Percentiles rank a stretch among this genome's conserved stretches.
Conservation (phyloP, 2,888 invertebrate species). For the Gibbula magus region DNA sequence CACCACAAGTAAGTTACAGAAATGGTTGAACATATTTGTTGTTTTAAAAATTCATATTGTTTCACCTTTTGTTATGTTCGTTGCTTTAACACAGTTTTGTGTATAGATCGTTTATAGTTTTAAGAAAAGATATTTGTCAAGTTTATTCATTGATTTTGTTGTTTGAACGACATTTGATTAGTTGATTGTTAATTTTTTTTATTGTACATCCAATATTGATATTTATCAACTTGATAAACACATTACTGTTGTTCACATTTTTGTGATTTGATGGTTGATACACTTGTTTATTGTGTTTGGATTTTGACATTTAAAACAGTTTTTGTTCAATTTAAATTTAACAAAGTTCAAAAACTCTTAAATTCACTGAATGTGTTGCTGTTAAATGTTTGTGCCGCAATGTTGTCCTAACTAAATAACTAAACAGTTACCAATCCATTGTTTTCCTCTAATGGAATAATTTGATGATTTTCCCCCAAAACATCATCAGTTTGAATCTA, state of each 20-base stretch:
- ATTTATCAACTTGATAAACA: neutral
- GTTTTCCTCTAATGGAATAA: too few species aligned
- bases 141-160: neutral
- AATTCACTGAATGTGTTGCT: neutral
- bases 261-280: neutral
- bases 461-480: too few species aligned
- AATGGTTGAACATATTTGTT: neutral
- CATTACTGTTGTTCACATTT: neutral
- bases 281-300: neutral
- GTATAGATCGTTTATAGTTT: neutral
- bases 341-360: neutral
- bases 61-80: neutral
- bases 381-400: neutral
- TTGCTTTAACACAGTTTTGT: neutral
- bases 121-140: neutral
- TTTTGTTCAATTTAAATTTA: neutral
- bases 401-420: too few species aligned
- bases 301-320: neutral
- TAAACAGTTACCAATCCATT: too few species aligned
- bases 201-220: neutral
- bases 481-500: too few species aligned
- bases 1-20: slow-evolving; percentile 43
- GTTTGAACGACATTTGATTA: neutral
- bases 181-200: neutral
- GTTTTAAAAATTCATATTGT: neutral